phyloP scores from a whole-genome alignment of 2,888 invertebrate species.

The Siphlonurus alternatus region DNA sequence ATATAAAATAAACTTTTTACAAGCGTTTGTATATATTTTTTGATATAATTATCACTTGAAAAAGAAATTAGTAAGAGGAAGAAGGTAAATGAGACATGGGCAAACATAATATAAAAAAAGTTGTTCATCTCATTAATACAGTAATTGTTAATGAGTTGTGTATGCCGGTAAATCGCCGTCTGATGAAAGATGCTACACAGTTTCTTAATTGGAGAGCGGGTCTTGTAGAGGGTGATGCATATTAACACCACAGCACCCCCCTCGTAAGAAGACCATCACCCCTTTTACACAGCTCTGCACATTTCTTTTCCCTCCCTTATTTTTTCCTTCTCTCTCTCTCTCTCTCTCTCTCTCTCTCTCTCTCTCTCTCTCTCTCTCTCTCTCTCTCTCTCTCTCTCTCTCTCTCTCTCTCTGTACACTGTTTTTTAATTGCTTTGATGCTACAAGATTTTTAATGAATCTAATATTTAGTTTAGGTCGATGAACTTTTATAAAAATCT shows the following conservation, averaged over 20 bases:
- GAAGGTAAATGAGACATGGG: background rate
- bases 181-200: background rate
- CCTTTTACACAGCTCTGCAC: too few relatives aligned
- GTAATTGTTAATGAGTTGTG: background rate
- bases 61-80: background rate
- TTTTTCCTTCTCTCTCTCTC: too few relatives aligned
- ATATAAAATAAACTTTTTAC: too few relatives aligned
- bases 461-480: background rate
- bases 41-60: background rate
- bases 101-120: background rate
- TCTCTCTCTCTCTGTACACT: background rate
- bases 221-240: background rate
- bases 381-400: background rate
- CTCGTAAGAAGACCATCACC: too few relatives aligned
- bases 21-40: too few relatives aligned
- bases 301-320: too few relatives aligned
- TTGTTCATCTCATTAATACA: background rate
- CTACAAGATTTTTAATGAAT: slow-evolving; percentile 1
- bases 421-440: slow-evolving; percentile 1
- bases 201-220: too few relatives aligned
- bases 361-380: too few relatives aligned
- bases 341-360: too few relatives aligned
- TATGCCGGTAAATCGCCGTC: background rate
- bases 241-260: background rate
- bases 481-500: background rate